Percentiles rank a stretch among this genome's conserved stretches.
phyloP scores from a whole-genome alignment of 2,888 invertebrate genomes.

The Harpalus rufipes region DNA sequence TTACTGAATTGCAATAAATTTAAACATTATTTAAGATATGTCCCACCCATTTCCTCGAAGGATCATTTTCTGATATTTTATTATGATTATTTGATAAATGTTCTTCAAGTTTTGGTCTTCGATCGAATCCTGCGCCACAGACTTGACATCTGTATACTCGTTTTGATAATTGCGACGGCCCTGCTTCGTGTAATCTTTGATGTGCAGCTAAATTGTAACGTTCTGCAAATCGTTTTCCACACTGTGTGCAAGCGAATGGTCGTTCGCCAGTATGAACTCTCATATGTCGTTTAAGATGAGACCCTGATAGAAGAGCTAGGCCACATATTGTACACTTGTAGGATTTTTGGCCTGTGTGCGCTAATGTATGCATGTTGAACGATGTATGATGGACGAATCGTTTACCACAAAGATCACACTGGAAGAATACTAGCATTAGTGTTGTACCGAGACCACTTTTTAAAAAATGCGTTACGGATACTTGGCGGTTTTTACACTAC shows the following conservation, averaged over 20 bases:
- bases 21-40: slow-evolving; percentile 63
- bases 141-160: slow-evolving; percentile 71
- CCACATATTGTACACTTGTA: slow-evolving; percentile 82
- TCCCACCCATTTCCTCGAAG: slow-evolving; percentile 69
- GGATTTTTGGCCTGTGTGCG: slow-evolving; percentile 82
- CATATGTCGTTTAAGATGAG: slow-evolving; percentile 84
- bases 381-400: slow-evolving; percentile 83
- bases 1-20: slow-evolving; percentile 31
- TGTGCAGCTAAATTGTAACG: slow-evolving; percentile 76
- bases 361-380: slow-evolving; percentile 84
- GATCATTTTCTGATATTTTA: slow-evolving; percentile 69
- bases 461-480: no score
- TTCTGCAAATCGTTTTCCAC: slow-evolving; percentile 82
- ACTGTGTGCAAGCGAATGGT: slow-evolving; percentile 79
- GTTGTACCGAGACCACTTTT: no score
- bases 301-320: slow-evolving; percentile 81
- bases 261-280: slow-evolving; percentile 84
- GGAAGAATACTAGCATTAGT: slow-evolving; percentile 69
- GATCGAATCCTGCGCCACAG: slow-evolving; percentile 72
- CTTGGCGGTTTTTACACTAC: no score
- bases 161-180: slow-evolving; percentile 58
- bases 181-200: slow-evolving; percentile 71
- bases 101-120: slow-evolving; percentile 73
- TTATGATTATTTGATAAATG: slow-evolving; percentile 73
- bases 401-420: slow-evolving; percentile 76